Percentiles rank a stretch among this genome's conserved stretches.
These are phyloP conservation scores for Neodontobutis hainanensis DNA, from an alignment of 2,113 vertebrate species.

Conservation along the genomic window DNA sequence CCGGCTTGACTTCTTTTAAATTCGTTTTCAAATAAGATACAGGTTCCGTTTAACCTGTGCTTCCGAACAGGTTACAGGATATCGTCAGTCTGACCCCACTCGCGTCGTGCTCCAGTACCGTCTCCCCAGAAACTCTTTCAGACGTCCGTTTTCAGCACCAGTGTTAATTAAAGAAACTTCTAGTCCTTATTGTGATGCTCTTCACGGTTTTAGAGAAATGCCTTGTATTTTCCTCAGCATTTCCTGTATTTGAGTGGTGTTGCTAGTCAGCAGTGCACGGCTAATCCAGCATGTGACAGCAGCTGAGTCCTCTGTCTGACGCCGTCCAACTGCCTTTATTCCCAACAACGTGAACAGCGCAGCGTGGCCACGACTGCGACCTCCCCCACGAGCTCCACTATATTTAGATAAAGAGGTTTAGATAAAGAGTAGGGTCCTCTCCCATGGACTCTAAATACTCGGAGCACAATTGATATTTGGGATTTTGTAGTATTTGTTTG, in stretches of 20 bases:
- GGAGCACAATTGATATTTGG: no score
- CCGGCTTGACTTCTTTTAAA: conserved; percentile 8
- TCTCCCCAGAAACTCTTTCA: conserved; percentile 36
- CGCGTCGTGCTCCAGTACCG: conserved; percentile 19
- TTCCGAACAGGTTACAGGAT: conserved; percentile 1
- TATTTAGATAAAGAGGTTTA: neutral
- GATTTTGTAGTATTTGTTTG: no score
- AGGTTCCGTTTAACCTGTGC: neutral
- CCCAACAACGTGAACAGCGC: conserved; percentile 19
- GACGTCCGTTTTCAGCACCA: conserved; percentile 13
- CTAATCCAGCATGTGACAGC: conserved; percentile 53
- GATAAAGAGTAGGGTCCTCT: neutral
- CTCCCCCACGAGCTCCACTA: neutral
- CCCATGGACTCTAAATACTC: no score
- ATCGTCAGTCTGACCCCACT: conserved; percentile 2
- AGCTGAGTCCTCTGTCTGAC: conserved; percentile 44
- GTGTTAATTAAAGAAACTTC: neutral
- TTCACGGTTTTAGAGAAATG: neutral
- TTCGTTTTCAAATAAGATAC: conserved; percentile 16
- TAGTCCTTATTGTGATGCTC: neutral
- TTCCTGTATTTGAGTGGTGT: neutral
- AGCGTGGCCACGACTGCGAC: conserved; percentile 18
- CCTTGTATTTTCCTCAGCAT: neutral
- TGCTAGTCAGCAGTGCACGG: neutral
- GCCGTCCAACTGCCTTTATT: conserved; percentile 1